Evolutionary conservation across 2,797 vertebrate genomes (phyloP), one percentile per base, ranked within the genome.

Genomic region (Clarias pachynema): DNA sequence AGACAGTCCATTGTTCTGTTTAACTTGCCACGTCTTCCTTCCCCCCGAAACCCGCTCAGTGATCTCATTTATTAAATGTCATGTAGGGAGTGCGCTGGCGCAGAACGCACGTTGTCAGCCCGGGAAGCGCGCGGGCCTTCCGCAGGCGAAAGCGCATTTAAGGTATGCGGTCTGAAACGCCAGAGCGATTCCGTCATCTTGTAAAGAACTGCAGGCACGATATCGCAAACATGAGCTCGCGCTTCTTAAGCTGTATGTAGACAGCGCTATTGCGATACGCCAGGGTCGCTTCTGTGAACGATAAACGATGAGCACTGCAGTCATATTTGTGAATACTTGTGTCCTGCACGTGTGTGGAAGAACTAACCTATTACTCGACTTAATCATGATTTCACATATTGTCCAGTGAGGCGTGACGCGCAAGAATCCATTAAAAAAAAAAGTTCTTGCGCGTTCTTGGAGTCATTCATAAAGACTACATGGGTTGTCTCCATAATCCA

Each of bases 1-100:
- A 73, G 86, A 74, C 68, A 83, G 82, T 86, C 84, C 86, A 82
- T 62, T 86, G 86, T 87, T 86, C 88, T 87, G 79, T 87, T 87
- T 84, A 75, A 85, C 84, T 87, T 72, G 65, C 56, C 62, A 31
- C 70, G 70, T 83, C 84, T 85, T 16, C 73, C 53, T 81, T 40
- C 68, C 57, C 81, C 84, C 74, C 82, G 87, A 89, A 89, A 88
- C 85, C 83, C 84, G 78, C 85, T 86, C 73, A 72, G 66, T 86
- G 84, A 89, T 91, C 87, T 90, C 69, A 89, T 89, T 90, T 89
- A 91, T 90, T 89, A 91, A 91, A 91, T 91, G 88, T 89, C 90
- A 90, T 87, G 90, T 79, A 77, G 62, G 79, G 81, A 89, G 84
- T 86, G 89, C 87, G 88, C 88, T 89, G 90, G 87, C 84, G 87